These are phyloP conservation scores for Caradrina kadenii DNA, from an alignment of 2,888 invertebrate species.

Conservation along the genomic window DNA sequence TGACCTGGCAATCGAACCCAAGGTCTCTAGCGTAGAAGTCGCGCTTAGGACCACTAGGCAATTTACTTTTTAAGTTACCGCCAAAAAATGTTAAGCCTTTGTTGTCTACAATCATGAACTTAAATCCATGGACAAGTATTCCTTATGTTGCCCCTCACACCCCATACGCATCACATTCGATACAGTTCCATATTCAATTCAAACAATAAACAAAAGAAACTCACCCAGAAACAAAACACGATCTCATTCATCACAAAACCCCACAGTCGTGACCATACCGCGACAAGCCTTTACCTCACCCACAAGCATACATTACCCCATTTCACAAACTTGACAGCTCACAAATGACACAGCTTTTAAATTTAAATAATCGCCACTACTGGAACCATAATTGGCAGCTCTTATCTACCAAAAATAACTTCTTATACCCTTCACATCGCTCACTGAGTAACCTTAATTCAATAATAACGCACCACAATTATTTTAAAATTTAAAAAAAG, in stretches of 20 bases:
- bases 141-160: no score
- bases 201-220: slow-evolving; percentile 11
- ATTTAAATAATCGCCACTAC: slow-evolving; percentile 55
- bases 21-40: no score
- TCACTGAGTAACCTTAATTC: slow-evolving; percentile 52
- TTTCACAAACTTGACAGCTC: slow-evolving; percentile 51
- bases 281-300: slow-evolving; percentile 12
- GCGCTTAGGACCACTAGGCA: no score
- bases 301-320: slow-evolving; percentile 44
- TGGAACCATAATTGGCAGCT: slow-evolving; percentile 51
- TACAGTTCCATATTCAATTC: not conserved
- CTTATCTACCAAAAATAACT: slow-evolving; percentile 53
- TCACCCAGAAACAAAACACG: not conserved
- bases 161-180: no score
- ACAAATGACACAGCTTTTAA: slow-evolving; percentile 57
- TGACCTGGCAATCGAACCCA: no score
- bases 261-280: slow-evolving; percentile 19
- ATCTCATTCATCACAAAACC: slow-evolving; percentile 9
- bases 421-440: slow-evolving; percentile 49
- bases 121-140: no score
- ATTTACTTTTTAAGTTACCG: no score
- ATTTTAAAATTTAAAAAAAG: not conserved
- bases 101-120: no score
- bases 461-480: slow-evolving; percentile 45
- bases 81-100: no score